Percentiles rank a stretch among this genome's conserved stretches.
phyloP scores from a whole-genome alignment of 2,797 vertebrate genomes.

The Myotis findleyi region DNA sequence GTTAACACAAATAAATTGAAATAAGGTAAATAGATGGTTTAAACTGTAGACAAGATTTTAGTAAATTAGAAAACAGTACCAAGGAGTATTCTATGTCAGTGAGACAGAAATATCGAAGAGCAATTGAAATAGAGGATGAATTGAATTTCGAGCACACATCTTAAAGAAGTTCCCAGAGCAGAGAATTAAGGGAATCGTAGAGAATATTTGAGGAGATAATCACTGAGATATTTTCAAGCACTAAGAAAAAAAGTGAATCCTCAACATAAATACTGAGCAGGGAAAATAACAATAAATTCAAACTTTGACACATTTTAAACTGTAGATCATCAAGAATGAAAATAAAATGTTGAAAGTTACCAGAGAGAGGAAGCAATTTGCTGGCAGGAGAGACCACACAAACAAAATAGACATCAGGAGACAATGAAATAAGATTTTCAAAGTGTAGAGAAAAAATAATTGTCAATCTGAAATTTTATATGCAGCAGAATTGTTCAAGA shows the following conservation, averaged over 20 bases:
- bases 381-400: not conserved
- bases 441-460: too few species aligned
- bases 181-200: not conserved
- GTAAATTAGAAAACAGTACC: not conserved
- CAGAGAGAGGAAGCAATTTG: not conserved
- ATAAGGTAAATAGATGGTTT: not conserved
- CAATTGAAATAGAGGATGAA: not conserved
- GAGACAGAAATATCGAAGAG: not conserved
- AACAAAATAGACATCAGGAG: not conserved
- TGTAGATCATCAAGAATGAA: not conserved
- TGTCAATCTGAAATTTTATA: too few species aligned
- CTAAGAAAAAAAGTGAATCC: not conserved
- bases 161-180: not conserved
- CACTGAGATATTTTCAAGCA: not conserved
- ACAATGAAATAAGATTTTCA: too few species aligned
- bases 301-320: not conserved
- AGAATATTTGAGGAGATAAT: not conserved
- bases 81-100: not conserved
- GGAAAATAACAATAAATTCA: not conserved
- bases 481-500: not conserved
- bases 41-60: not conserved
- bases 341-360: not conserved
- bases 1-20: slow-evolving; percentile 1
- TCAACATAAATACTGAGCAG: not conserved
- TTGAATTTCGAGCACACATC: not conserved